Conservation (phyloP, 2,113 vertebrate species). For the Fulica atra region DNA sequence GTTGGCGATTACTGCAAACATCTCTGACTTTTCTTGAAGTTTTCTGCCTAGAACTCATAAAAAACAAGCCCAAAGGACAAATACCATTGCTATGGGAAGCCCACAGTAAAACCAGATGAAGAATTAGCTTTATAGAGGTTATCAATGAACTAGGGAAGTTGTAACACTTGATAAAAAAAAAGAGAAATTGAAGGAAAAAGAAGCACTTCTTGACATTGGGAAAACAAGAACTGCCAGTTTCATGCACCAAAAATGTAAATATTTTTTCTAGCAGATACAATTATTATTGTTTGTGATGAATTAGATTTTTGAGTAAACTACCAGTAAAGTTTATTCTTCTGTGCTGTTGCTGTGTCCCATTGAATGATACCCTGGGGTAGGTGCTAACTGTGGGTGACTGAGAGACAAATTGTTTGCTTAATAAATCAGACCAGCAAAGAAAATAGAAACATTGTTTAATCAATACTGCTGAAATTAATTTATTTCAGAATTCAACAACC, state of each 20-base stretch:
- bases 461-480: neutral
- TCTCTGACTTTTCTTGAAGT: slow-evolving; percentile 7
- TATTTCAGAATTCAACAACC: neutral
- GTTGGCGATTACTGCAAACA: slow-evolving; percentile 9
- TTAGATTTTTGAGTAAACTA: neutral
- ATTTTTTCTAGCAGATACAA: neutral
- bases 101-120: neutral
- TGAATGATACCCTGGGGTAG: neutral
- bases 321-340: neutral
- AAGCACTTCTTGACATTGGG: neutral
- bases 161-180: neutral
- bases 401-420: neutral
- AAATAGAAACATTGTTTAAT: neutral
- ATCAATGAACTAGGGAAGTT: neutral
- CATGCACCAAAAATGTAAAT: neutral
- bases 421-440: neutral
- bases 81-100: neutral
- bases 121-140: neutral
- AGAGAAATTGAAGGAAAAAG: neutral
- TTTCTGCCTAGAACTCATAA: neutral
- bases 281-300: neutral
- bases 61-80: neutral
- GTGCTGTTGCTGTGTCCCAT: neutral
- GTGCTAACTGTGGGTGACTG: neutral
- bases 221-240: neutral